These are phyloP conservation scores for Sebastes miniatus DNA, from an alignment of 2,797 vertebrate species.

Conservation along the genomic window DNA sequence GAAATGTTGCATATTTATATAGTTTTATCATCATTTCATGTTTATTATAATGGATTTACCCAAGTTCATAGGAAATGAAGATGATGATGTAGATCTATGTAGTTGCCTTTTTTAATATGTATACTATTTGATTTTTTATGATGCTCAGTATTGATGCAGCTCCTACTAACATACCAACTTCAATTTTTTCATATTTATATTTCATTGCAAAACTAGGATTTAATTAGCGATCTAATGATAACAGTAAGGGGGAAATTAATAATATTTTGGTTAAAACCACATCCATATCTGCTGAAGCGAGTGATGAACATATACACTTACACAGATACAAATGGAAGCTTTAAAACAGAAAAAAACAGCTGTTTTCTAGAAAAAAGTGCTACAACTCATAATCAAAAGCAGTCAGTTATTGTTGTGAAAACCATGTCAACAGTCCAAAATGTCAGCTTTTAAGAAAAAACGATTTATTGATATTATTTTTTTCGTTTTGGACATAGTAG, in stretches of 20 bases:
- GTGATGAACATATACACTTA: background rate
- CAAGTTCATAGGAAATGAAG: background rate
- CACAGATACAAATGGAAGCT: no score
- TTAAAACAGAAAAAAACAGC: no score
- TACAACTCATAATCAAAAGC: no score
- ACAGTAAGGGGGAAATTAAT: background rate
- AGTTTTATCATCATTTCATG: background rate
- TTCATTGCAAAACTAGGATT: background rate
- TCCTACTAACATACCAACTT: background rate
- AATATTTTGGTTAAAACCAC: background rate
- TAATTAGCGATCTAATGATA: background rate
- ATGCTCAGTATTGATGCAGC: background rate
- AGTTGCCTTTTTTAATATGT: no score
- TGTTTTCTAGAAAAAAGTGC: no score
- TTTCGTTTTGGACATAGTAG: no score
- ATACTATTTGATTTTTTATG: background rate
- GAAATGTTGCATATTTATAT: background rate
- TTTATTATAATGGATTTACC: background rate
- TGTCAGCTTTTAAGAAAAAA: no score
- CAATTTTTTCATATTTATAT: background rate
- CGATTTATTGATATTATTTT: no score
- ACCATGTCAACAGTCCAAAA: no score
- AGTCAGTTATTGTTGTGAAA: rapidly evolving
- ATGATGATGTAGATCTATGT: background rate
- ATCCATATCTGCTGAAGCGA: background rate